Conservation (phyloP, 2,888 invertebrate genomes). For the Stenotaenia linearis region DNA sequence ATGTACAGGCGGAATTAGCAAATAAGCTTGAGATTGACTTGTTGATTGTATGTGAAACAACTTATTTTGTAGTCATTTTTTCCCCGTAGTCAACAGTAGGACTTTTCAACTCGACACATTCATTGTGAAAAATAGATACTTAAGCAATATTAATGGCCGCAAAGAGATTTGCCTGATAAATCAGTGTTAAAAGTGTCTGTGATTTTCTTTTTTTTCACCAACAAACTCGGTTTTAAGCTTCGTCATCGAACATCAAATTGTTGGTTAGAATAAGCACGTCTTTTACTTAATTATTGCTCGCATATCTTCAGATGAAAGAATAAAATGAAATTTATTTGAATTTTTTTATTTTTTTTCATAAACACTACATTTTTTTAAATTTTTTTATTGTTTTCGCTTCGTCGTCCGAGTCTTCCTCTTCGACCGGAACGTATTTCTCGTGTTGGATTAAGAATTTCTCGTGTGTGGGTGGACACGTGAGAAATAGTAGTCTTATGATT, state of each 20-base stretch:
- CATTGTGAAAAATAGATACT: background rate
- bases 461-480: conserved; percentile 54
- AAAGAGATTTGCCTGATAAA: background rate
- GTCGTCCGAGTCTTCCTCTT: conserved; percentile 27
- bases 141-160: background rate
- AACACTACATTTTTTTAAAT: background rate
- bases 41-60: background rate
- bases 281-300: background rate
- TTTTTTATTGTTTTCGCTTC: conserved; percentile 17
- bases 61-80: background rate
- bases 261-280: background rate
- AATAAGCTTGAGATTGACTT: background rate
- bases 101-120: background rate
- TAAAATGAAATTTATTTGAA: background rate
- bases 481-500: conserved; percentile 62
- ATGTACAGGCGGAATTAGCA: background rate
- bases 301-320: background rate
- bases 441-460: conserved; percentile 48
- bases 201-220: background rate
- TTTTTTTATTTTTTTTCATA: background rate
- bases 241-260: background rate
- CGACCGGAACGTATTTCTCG: conserved; percentile 18
- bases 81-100: background rate
- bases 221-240: background rate
- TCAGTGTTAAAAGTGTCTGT: background rate